Evolutionary conservation across 2,113 vertebrate species (phyloP).

Genomic region (Setophaga coronata): DNA sequence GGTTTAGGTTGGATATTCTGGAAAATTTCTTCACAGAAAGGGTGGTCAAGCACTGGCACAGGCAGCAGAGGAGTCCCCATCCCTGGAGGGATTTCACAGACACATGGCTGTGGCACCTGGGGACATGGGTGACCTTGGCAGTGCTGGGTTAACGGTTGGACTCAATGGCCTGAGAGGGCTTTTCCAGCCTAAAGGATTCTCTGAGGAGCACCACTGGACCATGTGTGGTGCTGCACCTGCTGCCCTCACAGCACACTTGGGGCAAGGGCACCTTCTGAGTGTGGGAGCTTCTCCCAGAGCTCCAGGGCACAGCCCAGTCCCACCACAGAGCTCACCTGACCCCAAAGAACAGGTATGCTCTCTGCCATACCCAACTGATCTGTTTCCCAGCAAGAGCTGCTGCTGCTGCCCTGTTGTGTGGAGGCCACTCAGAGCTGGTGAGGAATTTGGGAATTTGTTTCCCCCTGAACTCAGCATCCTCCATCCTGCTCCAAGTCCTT

Average conservation of each 20-base stretch:
- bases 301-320: neutral
- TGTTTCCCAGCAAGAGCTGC: neutral
- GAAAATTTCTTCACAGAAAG: neutral
- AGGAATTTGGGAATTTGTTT: neutral
- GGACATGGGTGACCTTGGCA: neutral
- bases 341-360: neutral
- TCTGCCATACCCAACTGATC: neutral
- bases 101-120: rapidly evolving
- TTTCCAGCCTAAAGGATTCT: neutral
- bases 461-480: neutral
- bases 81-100: neutral
- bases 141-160: neutral
- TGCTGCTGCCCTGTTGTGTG: neutral
- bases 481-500: neutral
- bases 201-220: rapidly evolving
- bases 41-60: neutral
- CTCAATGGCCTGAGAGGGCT: neutral
- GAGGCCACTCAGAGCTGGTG: rapidly evolving
- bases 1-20: neutral
- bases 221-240: rapidly evolving
- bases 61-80: neutral
- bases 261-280: rapidly evolving
- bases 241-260: rapidly evolving
- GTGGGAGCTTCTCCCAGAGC: neutral
- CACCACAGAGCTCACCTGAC: neutral